Evolutionary conservation across 2,113 vertebrate species (phyloP).

Genomic region (Hemichromis elongatus): DNA sequence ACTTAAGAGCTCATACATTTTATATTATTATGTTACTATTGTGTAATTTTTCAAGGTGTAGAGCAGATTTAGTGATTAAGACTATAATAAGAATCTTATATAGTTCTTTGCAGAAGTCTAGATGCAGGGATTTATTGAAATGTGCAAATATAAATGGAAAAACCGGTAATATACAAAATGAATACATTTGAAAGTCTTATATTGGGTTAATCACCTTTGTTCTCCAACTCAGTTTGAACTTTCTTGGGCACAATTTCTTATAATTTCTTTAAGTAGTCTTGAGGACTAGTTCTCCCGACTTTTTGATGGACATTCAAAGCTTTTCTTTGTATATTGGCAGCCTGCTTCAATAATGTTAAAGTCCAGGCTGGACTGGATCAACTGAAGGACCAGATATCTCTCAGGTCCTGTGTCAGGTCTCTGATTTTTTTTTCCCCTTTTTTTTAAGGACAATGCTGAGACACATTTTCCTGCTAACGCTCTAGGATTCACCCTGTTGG

Average conservation of each 20-base stretch:
- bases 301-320: background rate
- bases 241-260: background rate
- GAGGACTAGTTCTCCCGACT: background rate
- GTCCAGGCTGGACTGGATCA: background rate
- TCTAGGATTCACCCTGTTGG: background rate
- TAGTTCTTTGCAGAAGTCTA: background rate
- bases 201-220: background rate
- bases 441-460: background rate
- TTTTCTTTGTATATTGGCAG: background rate
- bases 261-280: background rate
- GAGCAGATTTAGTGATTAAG: background rate
- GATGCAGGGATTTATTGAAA: background rate
- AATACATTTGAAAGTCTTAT: background rate
- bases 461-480: background rate
- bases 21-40: background rate
- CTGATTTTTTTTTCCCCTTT: background rate
- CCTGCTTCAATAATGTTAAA: background rate
- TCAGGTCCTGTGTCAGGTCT: background rate
- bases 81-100: background rate
- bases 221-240: background rate
- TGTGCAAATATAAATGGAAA: background rate
- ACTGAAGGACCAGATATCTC: background rate
- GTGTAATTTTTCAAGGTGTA: background rate
- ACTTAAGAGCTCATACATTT: background rate
- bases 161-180: background rate